Evolutionary conservation across 2,888 invertebrate genomes (phyloP).

Genomic region (Strigamia maritima): DNA sequence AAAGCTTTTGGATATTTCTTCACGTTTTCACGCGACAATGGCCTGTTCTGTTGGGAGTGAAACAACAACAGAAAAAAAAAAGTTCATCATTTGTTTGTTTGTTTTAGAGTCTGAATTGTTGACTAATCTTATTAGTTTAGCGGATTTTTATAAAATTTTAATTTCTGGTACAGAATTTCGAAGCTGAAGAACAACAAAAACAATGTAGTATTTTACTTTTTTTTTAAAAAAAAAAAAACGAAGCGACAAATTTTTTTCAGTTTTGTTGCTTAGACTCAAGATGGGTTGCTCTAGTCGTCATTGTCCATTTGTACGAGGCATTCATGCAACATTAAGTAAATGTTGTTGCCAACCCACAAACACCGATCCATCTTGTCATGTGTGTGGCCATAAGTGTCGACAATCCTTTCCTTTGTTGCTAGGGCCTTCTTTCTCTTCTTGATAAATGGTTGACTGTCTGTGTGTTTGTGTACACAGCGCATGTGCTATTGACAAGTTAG

Average conservation of each 20-base stretch:
- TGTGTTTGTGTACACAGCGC: slow-evolving; percentile 20
- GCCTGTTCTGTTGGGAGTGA: too few species aligned
- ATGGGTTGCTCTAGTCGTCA: neutral
- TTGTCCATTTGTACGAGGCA: neutral
- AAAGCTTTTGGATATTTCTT: too few species aligned
- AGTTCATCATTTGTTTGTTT: too few species aligned
- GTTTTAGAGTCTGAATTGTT: too few species aligned
- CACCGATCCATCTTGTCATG: slow-evolving; percentile 19
- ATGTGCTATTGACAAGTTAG: slow-evolving; percentile 8
- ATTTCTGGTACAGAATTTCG: neutral
- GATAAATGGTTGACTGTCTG: neutral
- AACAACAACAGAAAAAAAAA: too few species aligned
- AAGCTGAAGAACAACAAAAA: neutral
- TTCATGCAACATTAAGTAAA: slow-evolving; percentile 23
- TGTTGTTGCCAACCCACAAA: slow-evolving; percentile 23
- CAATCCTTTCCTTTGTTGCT: slow-evolving; percentile 1
- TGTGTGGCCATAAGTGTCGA: neutral
- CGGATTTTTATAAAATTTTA: neutral
- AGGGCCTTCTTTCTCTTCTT: neutral
- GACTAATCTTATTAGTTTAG: too few species aligned
- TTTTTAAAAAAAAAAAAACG: neutral
- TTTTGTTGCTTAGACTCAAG: neutral
- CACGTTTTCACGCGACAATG: too few species aligned
- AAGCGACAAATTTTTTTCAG: neutral
- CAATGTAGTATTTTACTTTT: neutral